Evolutionary conservation across 2,888 invertebrate genomes (phyloP).

Genomic region (Xanthorhoe spadicearia): DNA sequence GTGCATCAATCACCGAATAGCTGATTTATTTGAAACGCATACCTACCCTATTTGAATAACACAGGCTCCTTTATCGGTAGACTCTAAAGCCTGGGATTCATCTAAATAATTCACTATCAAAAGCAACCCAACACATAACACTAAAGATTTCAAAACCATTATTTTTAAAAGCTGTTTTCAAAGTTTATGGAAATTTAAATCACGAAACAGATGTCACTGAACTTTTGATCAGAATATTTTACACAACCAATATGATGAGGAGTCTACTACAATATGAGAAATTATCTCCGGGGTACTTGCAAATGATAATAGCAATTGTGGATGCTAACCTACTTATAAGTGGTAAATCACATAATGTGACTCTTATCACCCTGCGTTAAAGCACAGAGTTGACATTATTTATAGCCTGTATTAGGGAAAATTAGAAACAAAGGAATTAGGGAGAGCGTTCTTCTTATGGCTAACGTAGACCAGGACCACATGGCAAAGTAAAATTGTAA

Average conservation of each 20-base stretch:
- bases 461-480: no score
- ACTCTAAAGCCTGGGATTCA: slow-evolving; percentile 46
- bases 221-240: slow-evolving; percentile 24
- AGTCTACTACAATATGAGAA: slow-evolving; percentile 34
- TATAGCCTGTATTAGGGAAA: not conserved
- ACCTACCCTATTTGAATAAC: slow-evolving; percentile 61
- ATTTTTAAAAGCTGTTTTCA: slow-evolving; percentile 3
- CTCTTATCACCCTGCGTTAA: slow-evolving; percentile 32
- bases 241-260: slow-evolving; percentile 37
- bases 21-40: not conserved
- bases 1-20: not conserved
- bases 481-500: no score
- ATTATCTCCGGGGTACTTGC: slow-evolving; percentile 37
- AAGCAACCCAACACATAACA: slow-evolving; percentile 42
- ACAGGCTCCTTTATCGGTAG: slow-evolving; percentile 57
- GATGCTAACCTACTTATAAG: slow-evolving; percentile 36
- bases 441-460: no score
- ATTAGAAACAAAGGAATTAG: not conserved
- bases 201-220: slow-evolving; percentile 12
- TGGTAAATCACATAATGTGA: slow-evolving; percentile 31
- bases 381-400: slow-evolving; percentile 13
- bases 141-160: slow-evolving; percentile 46
- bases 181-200: no score
- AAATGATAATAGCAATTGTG: slow-evolving; percentile 29
- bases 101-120: slow-evolving; percentile 39